Conservation (phyloP, 2,113 vertebrate species). For the Cebidichthys violaceus region DNA sequence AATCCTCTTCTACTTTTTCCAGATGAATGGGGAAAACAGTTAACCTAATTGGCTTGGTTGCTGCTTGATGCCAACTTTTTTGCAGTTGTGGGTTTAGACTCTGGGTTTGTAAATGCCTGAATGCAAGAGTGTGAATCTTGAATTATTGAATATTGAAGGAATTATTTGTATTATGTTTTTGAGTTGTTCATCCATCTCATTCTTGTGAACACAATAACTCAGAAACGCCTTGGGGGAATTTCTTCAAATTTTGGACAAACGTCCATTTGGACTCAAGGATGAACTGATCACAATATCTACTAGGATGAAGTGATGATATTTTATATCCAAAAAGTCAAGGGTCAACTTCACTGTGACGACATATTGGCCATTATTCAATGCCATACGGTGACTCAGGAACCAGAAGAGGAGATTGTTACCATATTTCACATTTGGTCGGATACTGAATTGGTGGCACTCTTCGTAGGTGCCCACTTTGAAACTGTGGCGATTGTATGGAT, state of each 20-base stretch:
- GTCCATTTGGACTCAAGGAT: not conserved
- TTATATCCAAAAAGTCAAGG: not conserved
- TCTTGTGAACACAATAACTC: not conserved
- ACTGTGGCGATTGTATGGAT: not conserved
- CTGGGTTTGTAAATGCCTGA: not conserved
- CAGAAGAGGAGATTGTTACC: not conserved
- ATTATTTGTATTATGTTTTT: not conserved
- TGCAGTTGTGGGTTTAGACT: constrained; percentile 8
- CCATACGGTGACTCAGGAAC: not conserved
- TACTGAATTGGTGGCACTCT: not conserved
- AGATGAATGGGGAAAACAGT: constrained; percentile 26
- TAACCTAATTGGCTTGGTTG: constrained; percentile 38
- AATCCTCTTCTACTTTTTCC: constrained; percentile 50
- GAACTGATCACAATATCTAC: not conserved
- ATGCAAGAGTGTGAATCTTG: not conserved
- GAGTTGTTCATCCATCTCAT: not conserved
- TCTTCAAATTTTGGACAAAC: not conserved
- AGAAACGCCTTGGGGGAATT: not conserved
- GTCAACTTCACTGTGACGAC: not conserved
- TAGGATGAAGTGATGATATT: not conserved
- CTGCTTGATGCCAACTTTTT: constrained; percentile 5
- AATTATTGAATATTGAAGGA: not conserved
- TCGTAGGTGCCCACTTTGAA: not conserved
- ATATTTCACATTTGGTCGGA: not conserved
- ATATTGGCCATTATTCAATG: not conserved